Conservation (phyloP, 2,888 invertebrate genomes). For the Miltochrista miniata region DNA sequence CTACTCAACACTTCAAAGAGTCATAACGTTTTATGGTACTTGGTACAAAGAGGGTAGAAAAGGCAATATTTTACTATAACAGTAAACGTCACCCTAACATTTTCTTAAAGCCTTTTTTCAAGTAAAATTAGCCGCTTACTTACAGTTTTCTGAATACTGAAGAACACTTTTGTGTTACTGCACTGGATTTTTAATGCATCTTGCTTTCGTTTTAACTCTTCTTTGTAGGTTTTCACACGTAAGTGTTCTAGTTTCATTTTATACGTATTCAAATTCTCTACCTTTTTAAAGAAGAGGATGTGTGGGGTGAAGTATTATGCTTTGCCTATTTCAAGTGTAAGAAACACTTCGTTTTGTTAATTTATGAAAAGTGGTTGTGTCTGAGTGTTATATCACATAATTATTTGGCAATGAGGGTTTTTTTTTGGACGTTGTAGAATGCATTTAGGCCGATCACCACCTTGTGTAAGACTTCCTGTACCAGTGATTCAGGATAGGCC, state of each 20-base stretch:
- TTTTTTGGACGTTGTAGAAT: no score
- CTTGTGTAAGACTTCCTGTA: no score
- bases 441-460: no score
- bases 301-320: no score
- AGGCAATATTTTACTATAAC: constrained; percentile 8
- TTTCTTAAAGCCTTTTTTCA: constrained; percentile 37
- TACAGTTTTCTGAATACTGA: constrained; percentile 49
- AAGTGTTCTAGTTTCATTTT: constrained; percentile 59
- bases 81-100: constrained; percentile 26
- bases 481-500: no score
- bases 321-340: no score
- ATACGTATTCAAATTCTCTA: constrained; percentile 43
- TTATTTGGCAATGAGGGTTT: no score
- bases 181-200: constrained; percentile 54
- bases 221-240: constrained; percentile 54
- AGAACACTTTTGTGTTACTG: constrained; percentile 53
- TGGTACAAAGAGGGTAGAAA: neutral
- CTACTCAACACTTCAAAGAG: neutral
- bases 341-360: no score
- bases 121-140: constrained; percentile 48
- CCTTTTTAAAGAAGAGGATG: no score
- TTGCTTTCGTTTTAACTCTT: constrained; percentile 50
- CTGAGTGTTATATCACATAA: no score
- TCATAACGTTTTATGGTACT: neutral
- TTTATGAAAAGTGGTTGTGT: no score